Base-by-base conservation (phyloP, 1,140 invertebrate species). In the Drosophila virilis region DNA sequence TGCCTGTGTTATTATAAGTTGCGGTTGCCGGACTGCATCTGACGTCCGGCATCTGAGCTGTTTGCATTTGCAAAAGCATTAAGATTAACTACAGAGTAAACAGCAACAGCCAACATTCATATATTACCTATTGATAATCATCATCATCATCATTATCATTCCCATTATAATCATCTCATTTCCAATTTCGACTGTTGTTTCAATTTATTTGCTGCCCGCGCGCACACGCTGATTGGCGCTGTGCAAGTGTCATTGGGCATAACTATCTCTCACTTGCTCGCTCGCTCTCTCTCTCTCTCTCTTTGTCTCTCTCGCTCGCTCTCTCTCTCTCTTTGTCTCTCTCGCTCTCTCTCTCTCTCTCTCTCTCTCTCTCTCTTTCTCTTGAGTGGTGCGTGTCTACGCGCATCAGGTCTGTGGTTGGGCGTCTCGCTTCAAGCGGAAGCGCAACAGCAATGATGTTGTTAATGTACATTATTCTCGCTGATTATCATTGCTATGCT, bases 401-500 rank as follows among this genome's bases (percentile, higher is more conserved):
- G 17, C 22, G 46, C 9, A 4, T 59, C 45, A 7, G 37, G n/a
- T 43, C 22, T 45, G 52, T n/a, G 8, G 38, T n/a, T 68, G 38
- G 52, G 42, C 9, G 28, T 48, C 37, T 54, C 38, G 42, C 64
- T 54, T 67, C 3, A 45, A 67, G 65, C 71, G 71, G 71, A 69
- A 74, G 38, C 57, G 51, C 54, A 59, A 35, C 45, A 45, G 55
- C 38, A 54, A 59, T 55, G 50, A 48, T 67, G 40, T 46, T 69
- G 69, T 74, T 68, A 60, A 61, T 68, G 55, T 59, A 55, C 71
- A 74, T 68, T 74, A 74, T 68, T 35, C 48, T 42, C 13, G 40
- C 37, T 45, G 64, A 73, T 73, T 67, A 68, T 73, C 55, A 68
- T 67, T 48, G 55, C 35, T 54, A 38, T 67, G 70, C 70, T 67